phyloP scores from a whole-genome alignment of 2,888 invertebrate genomes.

The Eurytoma californica region DNA sequence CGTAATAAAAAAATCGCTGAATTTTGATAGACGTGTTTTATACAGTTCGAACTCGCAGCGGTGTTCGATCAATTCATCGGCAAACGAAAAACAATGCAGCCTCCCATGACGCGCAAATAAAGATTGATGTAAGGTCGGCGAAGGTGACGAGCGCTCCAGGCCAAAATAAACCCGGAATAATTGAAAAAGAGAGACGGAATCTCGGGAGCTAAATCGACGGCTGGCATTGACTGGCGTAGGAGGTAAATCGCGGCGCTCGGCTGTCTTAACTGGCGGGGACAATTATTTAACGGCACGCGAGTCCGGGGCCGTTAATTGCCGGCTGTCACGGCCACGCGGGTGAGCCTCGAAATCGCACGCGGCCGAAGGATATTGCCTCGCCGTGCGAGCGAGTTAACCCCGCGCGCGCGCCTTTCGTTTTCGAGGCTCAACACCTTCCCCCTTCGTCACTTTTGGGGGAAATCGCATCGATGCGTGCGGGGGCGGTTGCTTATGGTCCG shows the following conservation, averaged over 20 bases:
- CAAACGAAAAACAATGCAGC: conserved; percentile 1
- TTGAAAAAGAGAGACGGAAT: conserved; percentile 64
- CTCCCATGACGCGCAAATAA: conserved; percentile 30
- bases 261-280: conserved; percentile 72
- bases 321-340: conserved; percentile 73
- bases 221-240: conserved; percentile 68
- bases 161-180: conserved; percentile 66
- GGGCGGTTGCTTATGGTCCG: too few species aligned
- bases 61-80: too few species aligned
- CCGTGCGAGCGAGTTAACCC: conserved; percentile 28
- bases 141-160: conserved; percentile 40
- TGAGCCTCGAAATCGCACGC: conserved; percentile 2
- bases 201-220: conserved; percentile 59
- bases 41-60: too few species aligned
- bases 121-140: conserved; percentile 48
- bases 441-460: not conserved
- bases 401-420: conserved; percentile 15
- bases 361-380: conserved; percentile 30
- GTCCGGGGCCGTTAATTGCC: conserved; percentile 73
- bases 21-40: too few species aligned
- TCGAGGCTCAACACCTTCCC: not conserved
- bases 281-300: conserved; percentile 69
- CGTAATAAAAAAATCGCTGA: too few species aligned
- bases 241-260: conserved; percentile 60
- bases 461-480: conserved; percentile 6